A percentile compares a stretch with the other conserved stretches of the same genome.
phyloP scores from a whole-genome alignment of 2,888 invertebrate species.

The Amiota minor region DNA sequence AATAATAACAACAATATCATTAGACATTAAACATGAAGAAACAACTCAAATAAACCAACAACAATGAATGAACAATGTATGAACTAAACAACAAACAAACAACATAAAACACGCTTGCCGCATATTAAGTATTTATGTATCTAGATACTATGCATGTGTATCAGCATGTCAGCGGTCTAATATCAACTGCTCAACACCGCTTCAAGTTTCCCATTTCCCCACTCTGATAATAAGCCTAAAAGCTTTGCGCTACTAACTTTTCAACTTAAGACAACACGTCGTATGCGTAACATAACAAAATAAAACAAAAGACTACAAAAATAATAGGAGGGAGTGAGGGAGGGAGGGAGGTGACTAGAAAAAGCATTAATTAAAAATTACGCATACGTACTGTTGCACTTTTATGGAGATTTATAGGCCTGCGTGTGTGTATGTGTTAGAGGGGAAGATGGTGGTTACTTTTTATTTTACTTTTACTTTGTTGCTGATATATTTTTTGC shows the following conservation, averaged over 20 bases:
- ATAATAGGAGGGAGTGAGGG: background rate
- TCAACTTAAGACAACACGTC: conserved; percentile 18
- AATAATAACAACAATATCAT: conserved; percentile 5
- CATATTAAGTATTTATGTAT: conserved; percentile 18
- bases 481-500: background rate
- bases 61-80: background rate
- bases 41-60: no score
- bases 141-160: background rate
- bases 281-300: conserved; percentile 14
- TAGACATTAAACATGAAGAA: background rate
- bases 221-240: conserved; percentile 18
- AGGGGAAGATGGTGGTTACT: background rate
- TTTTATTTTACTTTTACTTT: background rate
- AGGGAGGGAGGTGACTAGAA: background rate
- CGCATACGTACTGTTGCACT: conserved; percentile 36
- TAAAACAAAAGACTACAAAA: background rate
- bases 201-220: background rate
- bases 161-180: no score
- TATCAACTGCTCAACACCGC: no score
- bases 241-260: conserved; percentile 7
- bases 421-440: background rate
- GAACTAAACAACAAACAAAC: conserved; percentile 3
- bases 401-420: conserved; percentile 30
- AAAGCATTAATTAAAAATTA: conserved; percentile 36
- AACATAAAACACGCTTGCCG: conserved; percentile 26